A percentile compares a stretch with the other conserved stretches of the same genome.
phyloP scores from a whole-genome alignment of 35 echinoderm and acorn worm genomes.

The Stichopus chloronotus region DNA sequence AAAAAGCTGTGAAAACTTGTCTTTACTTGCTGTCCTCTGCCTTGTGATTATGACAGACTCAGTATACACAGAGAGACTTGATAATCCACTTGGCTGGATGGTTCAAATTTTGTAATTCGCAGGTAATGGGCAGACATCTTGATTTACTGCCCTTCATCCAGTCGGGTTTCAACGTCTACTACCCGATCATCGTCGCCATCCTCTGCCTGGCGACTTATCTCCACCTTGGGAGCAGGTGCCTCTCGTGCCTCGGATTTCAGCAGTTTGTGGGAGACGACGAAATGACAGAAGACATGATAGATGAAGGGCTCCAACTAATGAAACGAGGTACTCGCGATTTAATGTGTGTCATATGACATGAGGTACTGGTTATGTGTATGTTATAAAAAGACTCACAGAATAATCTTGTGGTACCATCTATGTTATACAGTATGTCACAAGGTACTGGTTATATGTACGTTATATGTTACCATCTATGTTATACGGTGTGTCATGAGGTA shows the following conservation, averaged over 20 bases:
- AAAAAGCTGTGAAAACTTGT: no score
- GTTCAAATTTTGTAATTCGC: not conserved
- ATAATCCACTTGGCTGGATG: not conserved
- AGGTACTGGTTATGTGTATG: not conserved
- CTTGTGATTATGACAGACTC: no score
- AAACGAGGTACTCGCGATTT: slow-evolving; percentile 74
- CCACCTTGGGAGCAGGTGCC: slow-evolving; percentile 89
- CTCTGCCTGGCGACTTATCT: slow-evolving; percentile 96
- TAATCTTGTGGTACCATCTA: no score
- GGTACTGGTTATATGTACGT: no score
- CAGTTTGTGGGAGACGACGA: slow-evolving; percentile 99
- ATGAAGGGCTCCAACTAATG: slow-evolving; percentile 87
- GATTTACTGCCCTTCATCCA: slow-evolving; percentile 94
- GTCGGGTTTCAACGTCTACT: slow-evolving; percentile 95
- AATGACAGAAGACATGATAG: slow-evolving; percentile 89
- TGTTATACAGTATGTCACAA: no score
- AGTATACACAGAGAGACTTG: not conserved
- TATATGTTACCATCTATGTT: no score
- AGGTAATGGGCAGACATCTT: slow-evolving; percentile 91
- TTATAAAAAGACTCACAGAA: no score
- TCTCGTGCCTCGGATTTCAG: slow-evolving; percentile 96
- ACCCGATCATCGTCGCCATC: slow-evolving; percentile 87
- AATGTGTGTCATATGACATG: not conserved
- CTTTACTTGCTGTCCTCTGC: no score
- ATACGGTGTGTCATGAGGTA: no score